A percentile compares a stretch with the other conserved stretches of the same genome.
phyloP scores from a whole-genome alignment of 2,113 vertebrate species.

The Odocoileus hemionus region DNA sequence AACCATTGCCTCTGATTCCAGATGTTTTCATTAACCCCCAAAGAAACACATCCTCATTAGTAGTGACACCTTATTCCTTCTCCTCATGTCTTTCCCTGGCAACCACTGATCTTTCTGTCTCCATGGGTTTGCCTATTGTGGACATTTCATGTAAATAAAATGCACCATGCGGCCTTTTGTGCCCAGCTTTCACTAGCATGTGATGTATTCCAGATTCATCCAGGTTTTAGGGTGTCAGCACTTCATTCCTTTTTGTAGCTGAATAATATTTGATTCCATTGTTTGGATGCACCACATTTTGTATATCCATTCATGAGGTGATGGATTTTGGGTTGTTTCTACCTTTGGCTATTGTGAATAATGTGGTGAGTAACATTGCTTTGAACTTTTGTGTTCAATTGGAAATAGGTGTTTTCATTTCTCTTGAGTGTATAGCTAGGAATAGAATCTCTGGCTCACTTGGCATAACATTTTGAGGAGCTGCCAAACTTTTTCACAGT shows the following conservation, averaged over 20 bases:
- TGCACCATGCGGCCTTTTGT: accelerated
- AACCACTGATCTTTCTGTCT: accelerated
- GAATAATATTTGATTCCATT: not conserved
- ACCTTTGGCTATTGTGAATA: accelerated
- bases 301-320: accelerated
- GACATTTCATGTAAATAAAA: accelerated
- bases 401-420: not conserved
- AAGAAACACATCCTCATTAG: not conserved
- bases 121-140: accelerated
- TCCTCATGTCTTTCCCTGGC: accelerated
- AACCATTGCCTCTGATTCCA: accelerated
- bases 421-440: not conserved
- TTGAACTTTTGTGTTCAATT: accelerated
- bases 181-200: accelerated
- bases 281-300: accelerated
- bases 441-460: accelerated
- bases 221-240: accelerated
- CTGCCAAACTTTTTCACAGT: accelerated
- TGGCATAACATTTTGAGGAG: not conserved
- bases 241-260: accelerated
- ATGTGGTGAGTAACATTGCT: accelerated
- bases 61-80: not conserved
- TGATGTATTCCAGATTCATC: accelerated
- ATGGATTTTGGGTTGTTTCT: not conserved
- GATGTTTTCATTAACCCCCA: not conserved